These are phyloP conservation scores for Xerus inauris DNA, from an alignment of 2,113 vertebrate species.

Conservation along the genomic window DNA sequence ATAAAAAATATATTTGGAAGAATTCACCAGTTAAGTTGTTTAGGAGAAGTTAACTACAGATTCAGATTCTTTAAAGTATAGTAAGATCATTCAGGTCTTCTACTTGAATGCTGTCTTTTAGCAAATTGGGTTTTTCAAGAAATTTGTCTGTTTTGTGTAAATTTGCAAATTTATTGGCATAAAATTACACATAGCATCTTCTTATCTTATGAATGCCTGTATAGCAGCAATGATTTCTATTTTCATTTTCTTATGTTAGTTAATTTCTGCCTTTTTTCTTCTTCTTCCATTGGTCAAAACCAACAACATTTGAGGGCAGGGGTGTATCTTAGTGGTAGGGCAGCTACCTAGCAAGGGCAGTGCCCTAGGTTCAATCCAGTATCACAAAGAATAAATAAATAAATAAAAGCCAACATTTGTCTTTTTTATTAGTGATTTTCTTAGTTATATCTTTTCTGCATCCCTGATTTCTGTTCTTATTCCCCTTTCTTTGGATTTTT, in stretches of 20 bases:
- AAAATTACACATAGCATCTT: neutral
- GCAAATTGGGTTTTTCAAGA: slow-evolving; percentile 17
- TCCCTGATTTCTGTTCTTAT: neutral
- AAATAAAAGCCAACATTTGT: no score
- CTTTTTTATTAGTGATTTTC: slow-evolving; percentile 2
- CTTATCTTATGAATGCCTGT: neutral
- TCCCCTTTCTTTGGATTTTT: neutral
- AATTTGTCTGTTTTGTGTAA: slow-evolving; percentile 24
- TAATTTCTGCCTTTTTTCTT: neutral
- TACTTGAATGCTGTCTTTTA: neutral
- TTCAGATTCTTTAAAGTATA: neutral
- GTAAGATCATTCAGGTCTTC: neutral
- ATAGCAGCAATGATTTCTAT: neutral
- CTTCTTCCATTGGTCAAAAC: neutral
- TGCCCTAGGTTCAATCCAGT: neutral
- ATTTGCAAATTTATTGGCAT: neutral
- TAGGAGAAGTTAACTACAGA: neutral
- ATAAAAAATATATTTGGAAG: neutral
- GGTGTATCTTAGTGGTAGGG: neutral
- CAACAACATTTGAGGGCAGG: neutral
- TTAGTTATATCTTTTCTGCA: neutral
- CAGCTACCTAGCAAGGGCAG: neutral
- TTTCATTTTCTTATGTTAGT: slow-evolving; percentile 15
- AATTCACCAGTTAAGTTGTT: neutral
- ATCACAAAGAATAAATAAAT: neutral